Percentiles rank a stretch among this genome's conserved stretches.
Conservation (phyloP, 2,113 vertebrate genomes). For the Periophthalmus modestus region DNA sequence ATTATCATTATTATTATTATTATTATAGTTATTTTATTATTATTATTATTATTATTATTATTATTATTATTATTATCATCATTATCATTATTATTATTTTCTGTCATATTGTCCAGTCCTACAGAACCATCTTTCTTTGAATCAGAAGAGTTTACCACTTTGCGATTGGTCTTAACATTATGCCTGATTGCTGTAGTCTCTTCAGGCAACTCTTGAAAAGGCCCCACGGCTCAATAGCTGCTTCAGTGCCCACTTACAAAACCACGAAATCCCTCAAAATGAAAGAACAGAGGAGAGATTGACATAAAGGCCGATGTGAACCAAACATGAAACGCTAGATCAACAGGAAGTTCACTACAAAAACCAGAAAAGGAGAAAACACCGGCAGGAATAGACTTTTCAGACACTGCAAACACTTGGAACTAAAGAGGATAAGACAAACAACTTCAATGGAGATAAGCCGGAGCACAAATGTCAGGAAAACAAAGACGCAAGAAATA, state of each 20-base stretch:
- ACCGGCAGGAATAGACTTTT: slow-evolving; percentile 9
- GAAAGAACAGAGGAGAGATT: slow-evolving; percentile 17
- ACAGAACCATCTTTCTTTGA: not conserved
- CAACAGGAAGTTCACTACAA: slow-evolving; percentile 18
- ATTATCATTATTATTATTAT: too few species aligned
- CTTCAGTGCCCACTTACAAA: not conserved
- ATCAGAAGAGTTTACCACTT: not conserved
- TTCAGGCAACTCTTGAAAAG: not conserved
- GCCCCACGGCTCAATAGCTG: too few species aligned
- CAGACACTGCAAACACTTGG: slow-evolving; percentile 2
- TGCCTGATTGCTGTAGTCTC: not conserved
- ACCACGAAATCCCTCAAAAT: not conserved
- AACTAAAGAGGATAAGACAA: slow-evolving; percentile 11
- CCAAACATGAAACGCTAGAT: slow-evolving; percentile 11
- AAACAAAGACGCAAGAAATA: slow-evolving; percentile 1
- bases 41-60: too few species aligned
- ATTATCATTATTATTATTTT: too few species aligned
- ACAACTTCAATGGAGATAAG: slow-evolving; percentile 13
- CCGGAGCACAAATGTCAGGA: not conserved
- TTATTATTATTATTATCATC: too few species aligned
- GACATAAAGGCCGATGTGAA: slow-evolving; percentile 5
- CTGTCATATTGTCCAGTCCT: not conserved
- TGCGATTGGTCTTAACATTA: not conserved
- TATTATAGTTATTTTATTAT: too few species aligned
- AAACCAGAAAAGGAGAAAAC: not conserved